These are phyloP conservation scores for Nothura maculosa DNA, from an alignment of 2,797 vertebrate genomes.

Conservation along the genomic window DNA sequence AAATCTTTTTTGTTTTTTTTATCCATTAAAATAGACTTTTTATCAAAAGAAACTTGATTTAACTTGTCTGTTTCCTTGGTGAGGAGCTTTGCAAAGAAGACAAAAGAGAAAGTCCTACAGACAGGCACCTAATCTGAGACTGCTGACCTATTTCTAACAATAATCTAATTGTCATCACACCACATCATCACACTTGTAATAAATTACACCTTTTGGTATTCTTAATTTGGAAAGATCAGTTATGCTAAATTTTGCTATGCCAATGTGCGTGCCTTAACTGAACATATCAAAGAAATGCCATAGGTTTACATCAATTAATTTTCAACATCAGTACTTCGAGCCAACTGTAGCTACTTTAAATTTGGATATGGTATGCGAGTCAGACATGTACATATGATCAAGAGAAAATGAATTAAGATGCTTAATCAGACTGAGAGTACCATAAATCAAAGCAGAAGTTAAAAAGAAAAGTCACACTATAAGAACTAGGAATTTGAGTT, in stretches of 20 bases:
- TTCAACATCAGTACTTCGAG: not conserved
- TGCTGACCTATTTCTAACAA: not conserved
- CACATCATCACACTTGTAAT: not conserved
- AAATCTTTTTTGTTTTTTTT: not conserved
- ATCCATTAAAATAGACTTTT: not conserved
- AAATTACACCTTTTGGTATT: not conserved
- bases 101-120: not conserved
- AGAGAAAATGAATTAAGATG: constrained; percentile 16
- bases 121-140: not conserved
- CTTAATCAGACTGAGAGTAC: not conserved
- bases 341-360: not conserved
- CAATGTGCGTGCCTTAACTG: not conserved
- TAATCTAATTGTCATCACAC: too few relatives aligned
- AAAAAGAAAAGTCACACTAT: not conserved
- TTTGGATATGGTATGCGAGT: not conserved
- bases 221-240: not conserved
- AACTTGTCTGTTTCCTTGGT: not conserved
- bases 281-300: not conserved
- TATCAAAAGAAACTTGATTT: not conserved
- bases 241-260: not conserved
- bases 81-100: not conserved
- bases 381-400: not conserved
- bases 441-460: constrained; percentile 43
- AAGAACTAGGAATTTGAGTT: not conserved
- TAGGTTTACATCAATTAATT: not conserved